Evolutionary conservation across 2,113 vertebrate genomes (phyloP).

Genomic region (Hippoglossus stenolepis): DNA sequence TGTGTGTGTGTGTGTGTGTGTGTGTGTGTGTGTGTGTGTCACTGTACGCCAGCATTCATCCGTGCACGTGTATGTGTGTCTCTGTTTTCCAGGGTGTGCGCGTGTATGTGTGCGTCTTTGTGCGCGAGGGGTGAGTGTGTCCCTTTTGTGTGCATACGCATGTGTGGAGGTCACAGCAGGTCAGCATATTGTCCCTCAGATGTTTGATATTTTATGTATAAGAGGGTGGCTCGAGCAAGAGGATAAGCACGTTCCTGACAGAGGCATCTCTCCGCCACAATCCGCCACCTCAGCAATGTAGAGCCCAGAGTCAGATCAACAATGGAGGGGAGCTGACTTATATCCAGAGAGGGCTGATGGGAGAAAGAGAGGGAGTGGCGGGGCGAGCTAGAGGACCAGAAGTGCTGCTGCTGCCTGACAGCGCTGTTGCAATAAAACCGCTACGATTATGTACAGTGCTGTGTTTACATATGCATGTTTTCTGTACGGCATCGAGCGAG

Average conservation of each 20-base stretch:
- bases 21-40: conserved; percentile 85
- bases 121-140: conserved; percentile 59
- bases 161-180: conserved; percentile 94
- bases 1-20: conserved; percentile 83
- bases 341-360: conserved; percentile 57
- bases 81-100: conserved; percentile 69
- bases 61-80: conserved; percentile 27
- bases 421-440: conserved; percentile 45
- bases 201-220: conserved; percentile 96
- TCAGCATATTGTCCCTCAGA: conserved; percentile 98
- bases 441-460: conserved; percentile 18
- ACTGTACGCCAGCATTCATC: conserved; percentile 69
- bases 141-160: conserved; percentile 78
- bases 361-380: conserved; percentile 26
- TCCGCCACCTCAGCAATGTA: conserved; percentile 80
- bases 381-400: conserved; percentile 28
- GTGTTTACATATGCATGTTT: conserved; percentile 37
- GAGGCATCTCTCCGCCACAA: conserved; percentile 88
- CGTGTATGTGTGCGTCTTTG: conserved; percentile 49
- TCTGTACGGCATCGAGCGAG: conserved; percentile 24
- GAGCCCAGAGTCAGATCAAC: conserved; percentile 76
- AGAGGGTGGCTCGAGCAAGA: conserved; percentile 88
- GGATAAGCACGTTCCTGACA: conserved; percentile 92
- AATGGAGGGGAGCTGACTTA: conserved; percentile 68
- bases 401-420: conserved; percentile 35